phyloP scores from a whole-genome alignment of 2,888 invertebrate species.

The Anagyrus pseudococci region DNA sequence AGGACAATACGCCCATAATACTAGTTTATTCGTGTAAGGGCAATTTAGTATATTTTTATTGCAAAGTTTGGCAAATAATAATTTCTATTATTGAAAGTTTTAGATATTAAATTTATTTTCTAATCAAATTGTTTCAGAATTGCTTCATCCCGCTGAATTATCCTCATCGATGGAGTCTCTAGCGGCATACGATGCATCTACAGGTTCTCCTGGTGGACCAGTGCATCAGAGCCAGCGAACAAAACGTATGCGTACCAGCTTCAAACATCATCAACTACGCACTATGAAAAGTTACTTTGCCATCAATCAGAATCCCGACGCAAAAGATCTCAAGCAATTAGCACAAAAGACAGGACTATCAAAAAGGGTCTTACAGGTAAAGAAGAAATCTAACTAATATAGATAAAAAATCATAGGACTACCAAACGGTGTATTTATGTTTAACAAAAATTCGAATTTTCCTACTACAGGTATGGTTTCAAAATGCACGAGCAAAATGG shows the following conservation, averaged over 20 bases:
- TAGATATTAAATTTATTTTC: not conserved
- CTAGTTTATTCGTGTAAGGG: no score
- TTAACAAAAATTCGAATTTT: slow-evolving; percentile 1
- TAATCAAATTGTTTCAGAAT: slow-evolving; percentile 64
- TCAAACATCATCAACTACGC: slow-evolving; percentile 97
- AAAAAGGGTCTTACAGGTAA: slow-evolving; percentile 96
- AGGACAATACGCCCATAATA: no score
- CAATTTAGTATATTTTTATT: no score
- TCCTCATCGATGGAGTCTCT: slow-evolving; percentile 81
- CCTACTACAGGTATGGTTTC: slow-evolving; percentile 91
- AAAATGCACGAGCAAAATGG: slow-evolving; percentile 99
- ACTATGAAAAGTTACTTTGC: slow-evolving; percentile 99
- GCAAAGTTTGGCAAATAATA: no score
- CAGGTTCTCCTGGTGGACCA: slow-evolving; percentile 75
- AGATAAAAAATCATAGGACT: not conserved
- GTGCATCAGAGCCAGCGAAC: slow-evolving; percentile 74
- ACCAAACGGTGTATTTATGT: not conserved
- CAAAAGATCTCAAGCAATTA: slow-evolving; percentile 97
- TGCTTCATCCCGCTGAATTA: slow-evolving; percentile 76
- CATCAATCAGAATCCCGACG: slow-evolving; percentile 99
- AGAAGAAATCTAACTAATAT: slow-evolving; percentile 15
- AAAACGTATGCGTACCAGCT: slow-evolving; percentile 98
- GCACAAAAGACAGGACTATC: slow-evolving; percentile 98
- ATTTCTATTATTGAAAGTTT: no score
- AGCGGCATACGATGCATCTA: slow-evolving; percentile 75